Conservation (phyloP, 2,113 vertebrate genomes). For the Campylomormyrus numenius region DNA sequence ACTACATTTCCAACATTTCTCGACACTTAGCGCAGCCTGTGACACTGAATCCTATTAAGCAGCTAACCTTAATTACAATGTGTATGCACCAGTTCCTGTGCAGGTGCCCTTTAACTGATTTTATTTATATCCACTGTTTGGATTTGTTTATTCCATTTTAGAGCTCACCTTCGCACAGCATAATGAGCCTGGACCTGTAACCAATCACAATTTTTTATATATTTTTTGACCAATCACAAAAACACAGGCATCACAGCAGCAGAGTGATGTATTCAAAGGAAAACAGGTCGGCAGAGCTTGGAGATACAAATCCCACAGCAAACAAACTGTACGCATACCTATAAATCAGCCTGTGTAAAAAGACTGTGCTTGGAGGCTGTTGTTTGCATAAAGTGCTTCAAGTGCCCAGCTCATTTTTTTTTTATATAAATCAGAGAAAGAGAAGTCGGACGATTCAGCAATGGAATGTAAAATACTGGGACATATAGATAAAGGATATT, state of each 20-base stretch:
- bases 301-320: neutral
- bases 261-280: neutral
- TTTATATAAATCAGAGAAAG: neutral
- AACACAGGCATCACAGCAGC: neutral
- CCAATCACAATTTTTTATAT: neutral
- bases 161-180: neutral
- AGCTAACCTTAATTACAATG: neutral
- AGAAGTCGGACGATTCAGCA: neutral
- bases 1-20: neutral
- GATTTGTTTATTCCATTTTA: neutral
- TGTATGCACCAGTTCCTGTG: neutral
- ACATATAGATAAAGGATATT: neutral
- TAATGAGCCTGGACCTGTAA: neutral
- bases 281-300: neutral
- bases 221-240: neutral
- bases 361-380: neutral
- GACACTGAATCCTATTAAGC: neutral
- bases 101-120: neutral
- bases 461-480: neutral
- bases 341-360: neutral
- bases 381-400: neutral
- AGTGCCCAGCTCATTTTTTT: neutral
- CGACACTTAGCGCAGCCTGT: neutral
- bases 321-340: neutral
- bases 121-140: neutral